phyloP scores from a whole-genome alignment of 2,888 invertebrate species.

The Hemicrepidius hirtus region DNA sequence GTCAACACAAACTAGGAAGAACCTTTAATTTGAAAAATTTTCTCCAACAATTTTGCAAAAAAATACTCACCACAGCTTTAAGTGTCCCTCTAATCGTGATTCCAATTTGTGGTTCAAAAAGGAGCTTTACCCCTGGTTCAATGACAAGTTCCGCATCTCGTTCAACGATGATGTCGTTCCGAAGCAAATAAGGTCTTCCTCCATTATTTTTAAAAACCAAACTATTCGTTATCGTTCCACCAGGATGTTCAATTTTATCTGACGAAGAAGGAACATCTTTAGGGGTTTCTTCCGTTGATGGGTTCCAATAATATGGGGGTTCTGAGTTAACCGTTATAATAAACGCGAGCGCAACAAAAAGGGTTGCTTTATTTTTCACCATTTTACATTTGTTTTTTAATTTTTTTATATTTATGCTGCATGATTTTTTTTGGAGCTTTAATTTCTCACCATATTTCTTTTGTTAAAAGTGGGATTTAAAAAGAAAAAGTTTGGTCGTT shows the following conservation, averaged over 20 bases:
- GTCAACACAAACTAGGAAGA: background rate
- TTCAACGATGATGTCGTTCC: constrained; percentile 88
- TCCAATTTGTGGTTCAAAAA: constrained; percentile 94
- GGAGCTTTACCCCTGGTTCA: constrained; percentile 92
- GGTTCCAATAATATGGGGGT: constrained; percentile 29
- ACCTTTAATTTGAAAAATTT: too few relatives aligned
- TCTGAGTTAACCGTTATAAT: constrained; percentile 20
- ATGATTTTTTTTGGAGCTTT: background rate
- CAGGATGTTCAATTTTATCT: constrained; percentile 75
- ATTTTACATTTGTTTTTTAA: constrained; percentile 28
- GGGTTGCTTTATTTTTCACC: constrained; percentile 40
- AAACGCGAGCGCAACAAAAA: constrained; percentile 26
- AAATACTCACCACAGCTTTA: constrained; percentile 89
- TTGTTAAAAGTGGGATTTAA: background rate
- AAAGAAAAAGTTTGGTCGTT: background rate
- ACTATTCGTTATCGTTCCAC: constrained; percentile 78
- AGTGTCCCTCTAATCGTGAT: constrained; percentile 94
- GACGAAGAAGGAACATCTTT: too few relatives aligned
- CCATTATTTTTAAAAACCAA: constrained; percentile 73
- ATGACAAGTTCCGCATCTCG: constrained; percentile 87
- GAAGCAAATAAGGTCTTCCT: constrained; percentile 84
- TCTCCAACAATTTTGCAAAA: too few relatives aligned
- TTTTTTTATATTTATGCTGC: background rate
- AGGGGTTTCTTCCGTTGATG: constrained; percentile 9
- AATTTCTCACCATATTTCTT: background rate